Evolutionary conservation across 2,113 vertebrate genomes (phyloP).

Genomic region (Diphyllodes magnificus): DNA sequence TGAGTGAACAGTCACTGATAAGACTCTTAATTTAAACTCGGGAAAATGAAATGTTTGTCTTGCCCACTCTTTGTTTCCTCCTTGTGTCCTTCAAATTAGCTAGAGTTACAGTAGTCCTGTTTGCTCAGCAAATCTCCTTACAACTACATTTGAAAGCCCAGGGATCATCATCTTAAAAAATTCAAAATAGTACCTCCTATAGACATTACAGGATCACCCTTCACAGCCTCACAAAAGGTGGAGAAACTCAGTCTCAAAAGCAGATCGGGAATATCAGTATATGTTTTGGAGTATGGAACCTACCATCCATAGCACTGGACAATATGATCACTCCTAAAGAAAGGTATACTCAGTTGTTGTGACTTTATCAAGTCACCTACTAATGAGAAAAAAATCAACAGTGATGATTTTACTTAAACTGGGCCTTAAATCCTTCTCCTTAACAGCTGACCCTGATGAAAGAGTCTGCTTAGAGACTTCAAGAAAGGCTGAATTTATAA

Average conservation of each 20-base stretch:
- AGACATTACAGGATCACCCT: neutral
- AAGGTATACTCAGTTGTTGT: neutral
- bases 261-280: neutral
- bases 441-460: neutral
- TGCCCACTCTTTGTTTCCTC: neutral
- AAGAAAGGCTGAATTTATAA: constrained; percentile 7
- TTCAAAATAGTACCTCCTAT: neutral
- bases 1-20: neutral
- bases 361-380: neutral
- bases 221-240: neutral
- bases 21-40: neutral
- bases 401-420: neutral
- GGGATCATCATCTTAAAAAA: neutral
- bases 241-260: neutral
- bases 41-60: neutral
- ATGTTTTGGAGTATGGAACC: neutral
- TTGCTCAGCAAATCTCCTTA: neutral
- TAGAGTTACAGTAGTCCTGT: neutral
- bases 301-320: neutral
- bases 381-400: neutral
- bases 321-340: neutral
- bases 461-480: neutral
- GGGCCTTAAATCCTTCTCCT: neutral
- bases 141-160: neutral
- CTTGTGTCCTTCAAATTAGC: neutral